Percentiles rank a stretch among this genome's conserved stretches.
phyloP scores from a whole-genome alignment of 2,113 vertebrate genomes.

The Urocitellus parryii region DNA sequence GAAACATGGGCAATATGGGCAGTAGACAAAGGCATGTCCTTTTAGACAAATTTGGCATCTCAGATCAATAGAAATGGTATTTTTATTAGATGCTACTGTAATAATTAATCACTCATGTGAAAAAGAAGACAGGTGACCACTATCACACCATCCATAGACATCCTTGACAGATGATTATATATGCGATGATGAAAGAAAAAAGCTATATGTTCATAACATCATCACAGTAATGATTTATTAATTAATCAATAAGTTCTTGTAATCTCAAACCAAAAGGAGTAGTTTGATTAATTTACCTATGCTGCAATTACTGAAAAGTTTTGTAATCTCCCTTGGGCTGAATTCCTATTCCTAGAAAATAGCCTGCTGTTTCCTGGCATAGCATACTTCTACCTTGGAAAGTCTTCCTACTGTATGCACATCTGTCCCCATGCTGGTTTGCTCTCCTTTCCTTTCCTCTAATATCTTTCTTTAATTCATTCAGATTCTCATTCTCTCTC shows the following conservation, averaged over 20 bases:
- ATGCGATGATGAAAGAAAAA: neutral
- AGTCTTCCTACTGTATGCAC: neutral
- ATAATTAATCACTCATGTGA: neutral
- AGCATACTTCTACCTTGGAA: neutral
- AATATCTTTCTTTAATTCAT: neutral
- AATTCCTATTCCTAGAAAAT: neutral
- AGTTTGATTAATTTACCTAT: neutral
- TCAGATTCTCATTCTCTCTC: no score
- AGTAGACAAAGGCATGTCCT: neutral
- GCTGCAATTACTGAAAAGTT: neutral
- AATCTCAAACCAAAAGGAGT: neutral
- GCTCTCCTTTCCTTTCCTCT: neutral
- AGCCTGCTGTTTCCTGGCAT: neutral
- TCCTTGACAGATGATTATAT: neutral
- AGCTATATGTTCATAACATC: neutral
- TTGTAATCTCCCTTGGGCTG: neutral
- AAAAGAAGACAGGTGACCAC: neutral
- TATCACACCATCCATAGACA: neutral
- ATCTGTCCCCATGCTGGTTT: neutral
- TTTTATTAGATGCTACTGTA: no score
- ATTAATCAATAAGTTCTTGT: neutral
- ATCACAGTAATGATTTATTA: neutral
- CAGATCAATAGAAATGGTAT: no score
- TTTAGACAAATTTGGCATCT: neutral
- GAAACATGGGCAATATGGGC: neutral